A percentile compares a stretch with the other conserved stretches of the same genome.
These are phyloP conservation scores for Leptocoma aspasia DNA, from an alignment of 2,113 vertebrate species.

Conservation along the genomic window DNA sequence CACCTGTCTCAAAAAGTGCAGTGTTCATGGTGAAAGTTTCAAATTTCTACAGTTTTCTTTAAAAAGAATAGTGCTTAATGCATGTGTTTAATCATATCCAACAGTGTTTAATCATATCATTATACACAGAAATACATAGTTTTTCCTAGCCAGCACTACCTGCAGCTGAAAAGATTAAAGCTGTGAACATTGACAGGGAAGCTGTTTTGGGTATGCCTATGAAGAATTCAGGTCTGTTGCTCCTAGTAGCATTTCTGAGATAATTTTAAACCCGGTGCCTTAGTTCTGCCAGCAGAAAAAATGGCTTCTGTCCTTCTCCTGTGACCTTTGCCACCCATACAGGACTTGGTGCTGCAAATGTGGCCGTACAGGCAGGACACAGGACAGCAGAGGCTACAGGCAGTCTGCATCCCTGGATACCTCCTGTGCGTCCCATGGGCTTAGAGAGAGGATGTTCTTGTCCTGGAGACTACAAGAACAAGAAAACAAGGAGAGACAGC, in stretches of 20 bases:
- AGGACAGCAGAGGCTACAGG: background rate
- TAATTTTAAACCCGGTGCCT: background rate
- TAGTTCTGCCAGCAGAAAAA: background rate
- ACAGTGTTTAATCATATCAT: background rate
- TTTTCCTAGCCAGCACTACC: background rate
- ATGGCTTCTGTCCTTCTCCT: background rate
- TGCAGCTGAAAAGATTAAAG: background rate
- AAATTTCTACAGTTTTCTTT: background rate
- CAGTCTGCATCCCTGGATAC: background rate
- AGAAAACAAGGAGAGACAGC: background rate
- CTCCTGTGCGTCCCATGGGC: background rate
- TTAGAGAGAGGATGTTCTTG: background rate
- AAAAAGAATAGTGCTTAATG: background rate
- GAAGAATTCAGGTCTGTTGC: background rate
- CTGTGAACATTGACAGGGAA: background rate
- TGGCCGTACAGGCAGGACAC: accelerated
- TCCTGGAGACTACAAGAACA: background rate
- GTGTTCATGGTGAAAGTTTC: background rate
- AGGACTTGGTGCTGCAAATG: background rate
- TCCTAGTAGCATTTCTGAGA: background rate
- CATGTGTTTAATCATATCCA: background rate
- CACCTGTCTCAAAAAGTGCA: background rate
- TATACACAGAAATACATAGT: accelerated
- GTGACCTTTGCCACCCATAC: background rate
- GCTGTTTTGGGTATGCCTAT: background rate